Evolutionary conservation across 2,113 vertebrate species (phyloP).

Genomic region (Nestor notabilis): DNA sequence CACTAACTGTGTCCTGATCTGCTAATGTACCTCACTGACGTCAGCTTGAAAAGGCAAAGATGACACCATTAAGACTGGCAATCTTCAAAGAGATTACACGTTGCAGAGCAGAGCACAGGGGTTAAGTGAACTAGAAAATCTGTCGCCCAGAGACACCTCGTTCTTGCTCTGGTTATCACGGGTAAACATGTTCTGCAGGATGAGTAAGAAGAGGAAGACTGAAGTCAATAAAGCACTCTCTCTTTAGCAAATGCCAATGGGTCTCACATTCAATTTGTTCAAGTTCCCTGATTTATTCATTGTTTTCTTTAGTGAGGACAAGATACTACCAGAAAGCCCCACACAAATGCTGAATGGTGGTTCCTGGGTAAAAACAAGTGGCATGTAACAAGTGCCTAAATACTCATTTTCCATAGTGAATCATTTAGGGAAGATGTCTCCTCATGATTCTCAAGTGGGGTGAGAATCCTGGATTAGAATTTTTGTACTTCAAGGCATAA

Average conservation of each 20-base stretch:
- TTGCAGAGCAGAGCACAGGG: background rate
- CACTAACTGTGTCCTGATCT: background rate
- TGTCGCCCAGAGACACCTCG: background rate
- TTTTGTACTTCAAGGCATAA: background rate
- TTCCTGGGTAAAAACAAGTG: background rate
- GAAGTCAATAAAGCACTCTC: background rate
- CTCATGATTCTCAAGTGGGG: background rate
- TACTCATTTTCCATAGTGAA: background rate
- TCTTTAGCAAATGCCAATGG: background rate
- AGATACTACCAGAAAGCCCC: background rate
- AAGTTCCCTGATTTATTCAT: background rate
- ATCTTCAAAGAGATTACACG: background rate
- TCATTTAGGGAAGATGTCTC: background rate
- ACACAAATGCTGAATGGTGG: background rate
- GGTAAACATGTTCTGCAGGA: background rate
- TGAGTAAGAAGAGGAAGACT: background rate
- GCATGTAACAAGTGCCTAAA: fast-evolving
- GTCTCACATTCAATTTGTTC: background rate
- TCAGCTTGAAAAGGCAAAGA: background rate
- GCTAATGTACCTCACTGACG: background rate
- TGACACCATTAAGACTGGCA: background rate
- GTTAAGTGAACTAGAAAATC: background rate
- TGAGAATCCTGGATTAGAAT: background rate
- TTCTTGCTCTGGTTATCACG: background rate
- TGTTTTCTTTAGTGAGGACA: background rate